Percentiles rank a stretch among this genome's conserved stretches.
Evolutionary conservation across 2,888 invertebrate species (phyloP).

Genomic region (Meiosimyza decipiens): DNA sequence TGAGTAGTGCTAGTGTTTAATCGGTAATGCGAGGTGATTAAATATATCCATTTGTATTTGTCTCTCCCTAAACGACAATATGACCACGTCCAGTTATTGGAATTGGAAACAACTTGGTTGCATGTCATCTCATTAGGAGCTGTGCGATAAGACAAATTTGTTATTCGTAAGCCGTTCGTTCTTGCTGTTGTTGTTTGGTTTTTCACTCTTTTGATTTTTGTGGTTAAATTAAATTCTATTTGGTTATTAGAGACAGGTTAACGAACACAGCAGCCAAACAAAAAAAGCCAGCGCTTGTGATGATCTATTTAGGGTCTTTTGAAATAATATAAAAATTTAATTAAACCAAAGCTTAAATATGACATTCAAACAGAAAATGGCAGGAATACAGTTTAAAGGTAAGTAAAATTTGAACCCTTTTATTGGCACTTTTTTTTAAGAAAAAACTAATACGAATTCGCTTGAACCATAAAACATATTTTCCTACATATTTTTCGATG

Average conservation of each 20-base stretch:
- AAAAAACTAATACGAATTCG: too few species aligned
- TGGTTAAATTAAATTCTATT: conserved; percentile 3
- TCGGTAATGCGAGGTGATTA: conserved; percentile 63
- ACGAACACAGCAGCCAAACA: background rate
- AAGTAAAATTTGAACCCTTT: too few species aligned
- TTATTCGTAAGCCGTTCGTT: conserved; percentile 42
- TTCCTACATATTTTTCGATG: too few species aligned
- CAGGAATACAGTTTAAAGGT: too few species aligned
- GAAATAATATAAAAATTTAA: too few species aligned
- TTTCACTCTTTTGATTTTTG: background rate
- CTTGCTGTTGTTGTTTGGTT: background rate
- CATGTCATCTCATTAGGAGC: conserved; percentile 64
- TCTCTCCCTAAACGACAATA: conserved; percentile 57
- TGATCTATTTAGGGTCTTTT: background rate
- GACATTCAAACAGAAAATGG: too few species aligned
- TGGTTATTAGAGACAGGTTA: background rate
- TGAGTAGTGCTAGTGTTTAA: conserved; percentile 44
- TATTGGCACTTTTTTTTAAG: too few species aligned
- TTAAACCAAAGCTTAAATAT: too few species aligned
- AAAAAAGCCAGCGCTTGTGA: background rate
- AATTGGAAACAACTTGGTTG: conserved; percentile 54
- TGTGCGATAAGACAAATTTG: conserved; percentile 64
- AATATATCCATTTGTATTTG: conserved; percentile 62
- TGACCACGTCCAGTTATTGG: conserved; percentile 43
- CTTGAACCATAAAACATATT: too few species aligned